These are phyloP conservation scores for Epicampocera succincta DNA, from an alignment of 2,888 invertebrate species.

Conservation along the genomic window DNA sequence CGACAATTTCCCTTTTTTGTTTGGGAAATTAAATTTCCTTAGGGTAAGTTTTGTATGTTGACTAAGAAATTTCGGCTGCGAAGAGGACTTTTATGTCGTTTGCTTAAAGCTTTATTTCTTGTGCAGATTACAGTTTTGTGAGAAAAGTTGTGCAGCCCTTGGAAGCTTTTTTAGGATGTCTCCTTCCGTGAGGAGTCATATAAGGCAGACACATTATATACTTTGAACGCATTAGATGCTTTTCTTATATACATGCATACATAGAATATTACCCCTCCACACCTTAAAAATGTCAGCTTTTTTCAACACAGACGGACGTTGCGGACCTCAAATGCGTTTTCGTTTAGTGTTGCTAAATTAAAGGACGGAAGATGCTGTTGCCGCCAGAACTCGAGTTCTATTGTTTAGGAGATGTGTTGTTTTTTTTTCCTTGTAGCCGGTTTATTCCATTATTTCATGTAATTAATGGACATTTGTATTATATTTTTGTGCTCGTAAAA, in stretches of 20 bases:
- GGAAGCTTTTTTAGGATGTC: constrained; percentile 44
- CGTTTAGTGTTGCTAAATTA: constrained; percentile 28
- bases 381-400: constrained; percentile 31
- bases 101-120: constrained; percentile 45
- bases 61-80: neutral
- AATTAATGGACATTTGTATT: constrained; percentile 80
- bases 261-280: constrained; percentile 16
- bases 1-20: constrained; percentile 55
- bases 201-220: constrained; percentile 27
- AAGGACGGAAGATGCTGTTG: constrained; percentile 35
- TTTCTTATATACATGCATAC: neutral
- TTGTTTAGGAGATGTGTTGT: constrained; percentile 26
- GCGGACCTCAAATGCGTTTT: constrained; percentile 33
- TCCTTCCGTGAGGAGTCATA: neutral
- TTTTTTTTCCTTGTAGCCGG: constrained; percentile 31
- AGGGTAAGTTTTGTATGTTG: constrained; percentile 12
- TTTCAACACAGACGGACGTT: constrained; percentile 7
- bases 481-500: constrained; percentile 79
- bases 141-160: constrained; percentile 16
- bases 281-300: constrained; percentile 22
- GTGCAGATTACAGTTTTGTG: constrained; percentile 41
- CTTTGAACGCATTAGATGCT: constrained; percentile 19
- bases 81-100: neutral
- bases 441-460: constrained; percentile 71
- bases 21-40: constrained; percentile 55